Evolutionary conservation across 2,797 vertebrate species (phyloP), one percentile per base, ranked within the genome.

Genomic region (Melanitta fusca): DNA sequence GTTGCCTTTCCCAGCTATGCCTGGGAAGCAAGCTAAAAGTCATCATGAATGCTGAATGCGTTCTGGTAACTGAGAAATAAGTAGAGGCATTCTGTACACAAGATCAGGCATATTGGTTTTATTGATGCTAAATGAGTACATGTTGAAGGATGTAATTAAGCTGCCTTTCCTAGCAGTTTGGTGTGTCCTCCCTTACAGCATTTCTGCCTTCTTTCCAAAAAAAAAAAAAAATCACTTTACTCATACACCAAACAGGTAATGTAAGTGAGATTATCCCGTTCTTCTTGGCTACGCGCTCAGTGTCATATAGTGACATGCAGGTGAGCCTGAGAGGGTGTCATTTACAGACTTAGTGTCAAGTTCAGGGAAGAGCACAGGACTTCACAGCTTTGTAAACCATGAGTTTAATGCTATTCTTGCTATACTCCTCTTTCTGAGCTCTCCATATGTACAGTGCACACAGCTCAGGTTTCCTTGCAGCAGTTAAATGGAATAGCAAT

Each of bases 261-360:
- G 13, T 34, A 68, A 34, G 27, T 70, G 80, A 69, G 85, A 28
- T 56, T 2, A 20, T 10, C 19, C 47, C 6, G 0, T 30, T 25
- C 20, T 85, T 95, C 20, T 82, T 95, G 91, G 77, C 91, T 91
- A 7, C 30, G 2, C 9, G 91, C 54, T 72, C 82, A 80, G 34
- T 19, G 15, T 57, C 86, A 65, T 39, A 47, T 53, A 56, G 77
- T 70, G 80, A 83, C 36, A 60, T 91, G 13, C 43, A 77, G 83
- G 70, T 7, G 3, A 93, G 75, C 62, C 75, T 66, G 24, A 75
- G 62, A 80, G 41, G 34, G 51, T 73, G 70, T 78, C 22, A 58
- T 79, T 96, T 95, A 80, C 64, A 88, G 70, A 34, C 24, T 24
- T 75, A 45, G 17, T 5, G 41, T n/a, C 68, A 36, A 80, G 32